A percentile compares a stretch with the other conserved stretches of the same genome.
Evolutionary conservation across 2,797 vertebrate genomes (phyloP).

Genomic region (Gobionotothen gibberifrons): DNA sequence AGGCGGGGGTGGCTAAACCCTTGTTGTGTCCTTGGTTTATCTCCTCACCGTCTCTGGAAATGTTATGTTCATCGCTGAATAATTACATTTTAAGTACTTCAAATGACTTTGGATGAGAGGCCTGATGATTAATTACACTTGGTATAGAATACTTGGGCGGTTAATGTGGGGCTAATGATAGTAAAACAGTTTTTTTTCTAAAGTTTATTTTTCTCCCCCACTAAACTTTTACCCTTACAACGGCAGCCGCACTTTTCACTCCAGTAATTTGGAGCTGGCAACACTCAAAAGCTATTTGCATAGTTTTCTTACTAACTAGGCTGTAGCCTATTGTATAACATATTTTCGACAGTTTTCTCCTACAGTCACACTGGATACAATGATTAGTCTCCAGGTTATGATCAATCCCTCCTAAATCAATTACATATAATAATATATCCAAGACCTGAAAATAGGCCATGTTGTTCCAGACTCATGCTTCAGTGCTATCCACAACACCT

Average conservation of each 20-base stretch:
- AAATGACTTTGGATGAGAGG: constrained; percentile 73
- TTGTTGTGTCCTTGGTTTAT: constrained; percentile 65
- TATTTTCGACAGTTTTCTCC: constrained; percentile 16
- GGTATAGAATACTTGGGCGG: constrained; percentile 55
- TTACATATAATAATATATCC: not conserved
- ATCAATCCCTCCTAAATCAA: not conserved
- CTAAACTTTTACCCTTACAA: constrained; percentile 27
- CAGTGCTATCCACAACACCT: not conserved
- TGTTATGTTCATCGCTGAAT: constrained; percentile 76
- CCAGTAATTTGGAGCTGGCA: not conserved
- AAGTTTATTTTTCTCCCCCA: constrained; percentile 39
- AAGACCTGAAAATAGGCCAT: not conserved
- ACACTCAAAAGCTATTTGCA: not conserved
- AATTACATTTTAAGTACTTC: constrained; percentile 82
- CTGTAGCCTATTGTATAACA: constrained; percentile 3
- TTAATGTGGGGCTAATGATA: constrained; percentile 73
- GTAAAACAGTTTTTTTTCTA: constrained; percentile 35
- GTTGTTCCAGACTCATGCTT: not conserved
- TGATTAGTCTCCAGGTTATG: constrained; percentile 2
- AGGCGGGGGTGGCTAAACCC: constrained; percentile 57
- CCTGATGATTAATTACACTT: constrained; percentile 78
- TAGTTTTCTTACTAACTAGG: constrained; percentile 1
- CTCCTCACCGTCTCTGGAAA: constrained; percentile 61
- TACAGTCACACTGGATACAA: constrained; percentile 9
- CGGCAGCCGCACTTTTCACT: not conserved